A percentile compares a stretch with the other conserved stretches of the same genome.
phyloP scores from a whole-genome alignment of 1,140 invertebrate species.

The Drosophila kikkawai region DNA sequence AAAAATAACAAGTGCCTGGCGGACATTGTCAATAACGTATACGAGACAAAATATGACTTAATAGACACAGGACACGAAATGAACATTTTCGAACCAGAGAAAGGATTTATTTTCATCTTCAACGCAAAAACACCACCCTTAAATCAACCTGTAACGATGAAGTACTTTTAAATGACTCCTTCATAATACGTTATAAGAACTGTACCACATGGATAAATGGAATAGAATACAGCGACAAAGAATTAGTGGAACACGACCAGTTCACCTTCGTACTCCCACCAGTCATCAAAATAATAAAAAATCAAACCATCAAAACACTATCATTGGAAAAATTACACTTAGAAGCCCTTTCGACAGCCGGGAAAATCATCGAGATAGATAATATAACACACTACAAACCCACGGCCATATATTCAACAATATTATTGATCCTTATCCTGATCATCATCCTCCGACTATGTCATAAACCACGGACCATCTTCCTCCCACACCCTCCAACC shows the following conservation, averaged over 20 bases:
- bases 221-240: too few relatives aligned
- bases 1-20: slow-evolving; percentile 17
- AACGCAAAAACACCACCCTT: slow-evolving; percentile 14
- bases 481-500: neutral
- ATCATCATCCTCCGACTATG: slow-evolving; percentile 3
- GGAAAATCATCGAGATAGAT: slow-evolving; percentile 4
- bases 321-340: too few relatives aligned
- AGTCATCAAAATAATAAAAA: too few relatives aligned
- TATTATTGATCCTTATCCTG: slow-evolving; percentile 1
- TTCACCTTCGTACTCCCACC: too few relatives aligned
- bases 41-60: slow-evolving; percentile 4
- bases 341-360: too few relatives aligned
- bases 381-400: slow-evolving; percentile 8
- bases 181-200: slow-evolving; percentile 8
- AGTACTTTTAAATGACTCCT: slow-evolving; percentile 3
- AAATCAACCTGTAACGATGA: slow-evolving; percentile 8
- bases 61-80: slow-evolving; percentile 6
- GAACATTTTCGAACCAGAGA: slow-evolving; percentile 12
- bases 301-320: too few relatives aligned
- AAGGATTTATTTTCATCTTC: slow-evolving; percentile 14
- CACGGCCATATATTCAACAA: slow-evolving; percentile 5
- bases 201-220: too few relatives aligned
- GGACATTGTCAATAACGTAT: slow-evolving; percentile 9
- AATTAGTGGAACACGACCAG: too few relatives aligned
- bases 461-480: neutral